Conservation (phyloP, 2,113 vertebrate genomes). For the Dicerorhinus sumatrensis region DNA sequence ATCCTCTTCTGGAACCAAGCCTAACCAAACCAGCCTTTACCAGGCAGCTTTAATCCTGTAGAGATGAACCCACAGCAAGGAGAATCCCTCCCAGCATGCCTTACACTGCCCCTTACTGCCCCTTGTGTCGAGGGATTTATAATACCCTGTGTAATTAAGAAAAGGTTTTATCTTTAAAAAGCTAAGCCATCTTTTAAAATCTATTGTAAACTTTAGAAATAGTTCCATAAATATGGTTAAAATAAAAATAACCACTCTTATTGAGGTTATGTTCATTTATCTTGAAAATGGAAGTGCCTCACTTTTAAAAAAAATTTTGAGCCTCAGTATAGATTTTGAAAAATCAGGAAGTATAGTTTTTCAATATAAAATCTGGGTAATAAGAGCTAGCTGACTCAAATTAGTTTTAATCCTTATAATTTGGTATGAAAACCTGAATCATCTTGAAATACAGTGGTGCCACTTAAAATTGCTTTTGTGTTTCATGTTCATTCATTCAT, state of each 20-base stretch:
- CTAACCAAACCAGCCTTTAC: background rate
- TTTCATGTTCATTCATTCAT: background rate
- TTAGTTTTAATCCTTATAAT: conserved; percentile 11
- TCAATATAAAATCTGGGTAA: background rate
- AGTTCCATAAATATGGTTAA: conserved; percentile 20
- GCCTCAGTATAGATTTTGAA: background rate
- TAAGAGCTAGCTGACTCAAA: conserved; percentile 20
- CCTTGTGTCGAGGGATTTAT: background rate
- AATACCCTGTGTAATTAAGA: background rate
- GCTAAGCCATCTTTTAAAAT: background rate
- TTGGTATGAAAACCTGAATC: conserved; percentile 6
- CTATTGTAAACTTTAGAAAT: background rate
- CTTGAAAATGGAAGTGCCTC: background rate
- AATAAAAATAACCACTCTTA: background rate
- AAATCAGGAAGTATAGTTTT: background rate
- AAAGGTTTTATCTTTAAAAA: background rate
- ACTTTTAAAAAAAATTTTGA: background rate
- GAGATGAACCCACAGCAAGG: background rate
- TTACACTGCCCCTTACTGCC: background rate
- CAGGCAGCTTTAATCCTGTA: background rate
- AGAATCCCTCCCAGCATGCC: background rate
- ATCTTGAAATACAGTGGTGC: background rate
- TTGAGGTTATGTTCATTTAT: background rate
- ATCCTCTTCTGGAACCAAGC: background rate
- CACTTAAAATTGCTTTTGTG: conserved; percentile 18